Evolutionary conservation across 1,140 invertebrate species (phyloP), one percentile per base, ranked within the genome.

Genomic region (Anoplophora glabripennis): DNA sequence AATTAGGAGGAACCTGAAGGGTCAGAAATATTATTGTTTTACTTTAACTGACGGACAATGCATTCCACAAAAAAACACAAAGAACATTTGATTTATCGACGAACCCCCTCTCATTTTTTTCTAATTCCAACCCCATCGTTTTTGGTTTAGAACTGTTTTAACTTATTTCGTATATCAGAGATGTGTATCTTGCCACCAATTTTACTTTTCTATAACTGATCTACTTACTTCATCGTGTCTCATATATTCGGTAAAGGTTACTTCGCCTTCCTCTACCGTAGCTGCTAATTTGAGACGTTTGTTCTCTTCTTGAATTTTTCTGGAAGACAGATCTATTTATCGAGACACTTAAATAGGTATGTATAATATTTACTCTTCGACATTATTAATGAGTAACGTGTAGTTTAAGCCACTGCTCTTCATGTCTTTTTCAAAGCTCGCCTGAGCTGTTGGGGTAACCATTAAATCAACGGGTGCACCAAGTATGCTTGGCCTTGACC

Each of bases 401-500:
- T 64, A 65, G 1, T 62, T 14, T 11, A 69, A 21, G 4, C 52
- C 34, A 15, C 64, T 35, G 4, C 4, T 4, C 3, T 34, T 63
- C 12, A 68, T 28, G 10, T 38, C 14, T 12, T 21, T 17, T 46
- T 59, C 59, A 47, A 68, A 66, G 10, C 12, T 10, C 15, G 44
- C 12, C 42, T 66, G 62, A 2, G 44, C 38, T n/a, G 59, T 41
- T 38, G 67, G 64, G 5, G 59, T 44, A 9, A 65, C 67, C 60
- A 68, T 57, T n/a, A 67, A 33, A 41, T 47, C 37, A 12, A 46
- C 46, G 8, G 56, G 36, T 18, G 41, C 9, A 35, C 53, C 67
- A 44, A 53, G 18, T 21, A 15, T 15, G 12, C 44, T 21, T 10
- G 45, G 10, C 36, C 57, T 37, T 47, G 53, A 35, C 61, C 61